Percentiles rank a stretch among this genome's conserved stretches.
phyloP scores from a whole-genome alignment of 2,888 invertebrate genomes.

The Drosophila bunnanda region DNA sequence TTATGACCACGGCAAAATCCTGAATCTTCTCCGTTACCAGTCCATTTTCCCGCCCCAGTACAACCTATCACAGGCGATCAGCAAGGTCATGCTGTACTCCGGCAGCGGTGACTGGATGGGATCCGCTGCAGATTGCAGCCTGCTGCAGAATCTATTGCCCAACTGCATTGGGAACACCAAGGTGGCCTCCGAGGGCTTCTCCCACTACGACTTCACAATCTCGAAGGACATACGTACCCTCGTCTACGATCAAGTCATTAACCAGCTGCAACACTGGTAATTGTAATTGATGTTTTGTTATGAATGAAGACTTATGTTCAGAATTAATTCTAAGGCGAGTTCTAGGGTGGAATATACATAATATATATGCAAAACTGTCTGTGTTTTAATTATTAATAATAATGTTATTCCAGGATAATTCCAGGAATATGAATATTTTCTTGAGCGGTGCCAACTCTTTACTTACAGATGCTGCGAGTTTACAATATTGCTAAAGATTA shows the following conservation, averaged over 20 bases:
- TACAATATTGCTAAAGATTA: no score
- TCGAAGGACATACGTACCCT: slow-evolving; percentile 26
- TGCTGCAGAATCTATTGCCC: slow-evolving; percentile 78
- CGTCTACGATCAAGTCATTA: slow-evolving; percentile 31
- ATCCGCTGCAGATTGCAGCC: slow-evolving; percentile 19
- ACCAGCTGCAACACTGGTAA: background rate
- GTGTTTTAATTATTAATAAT: no score
- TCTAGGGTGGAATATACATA: background rate
- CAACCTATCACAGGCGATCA: slow-evolving; percentile 83
- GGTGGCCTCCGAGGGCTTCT: slow-evolving; percentile 12
- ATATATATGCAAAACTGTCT: background rate
- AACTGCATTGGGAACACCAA: slow-evolving; percentile 38
- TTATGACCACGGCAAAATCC: slow-evolving; percentile 85
- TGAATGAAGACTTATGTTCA: no score
- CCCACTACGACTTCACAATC: slow-evolving; percentile 52
- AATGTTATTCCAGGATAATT: background rate
- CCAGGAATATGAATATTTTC: no score
- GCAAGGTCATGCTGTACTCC: slow-evolving; percentile 85
- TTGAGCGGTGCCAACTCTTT: no score
- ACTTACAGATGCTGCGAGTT: no score
- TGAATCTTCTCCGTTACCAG: slow-evolving; percentile 85
- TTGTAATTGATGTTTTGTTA: background rate
- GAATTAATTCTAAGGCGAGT: background rate
- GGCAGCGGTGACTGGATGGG: slow-evolving; percentile 78
- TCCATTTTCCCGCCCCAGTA: slow-evolving; percentile 84